Evolutionary conservation across 2,888 invertebrate species (phyloP).

Genomic region (Fragum whitleyi): DNA sequence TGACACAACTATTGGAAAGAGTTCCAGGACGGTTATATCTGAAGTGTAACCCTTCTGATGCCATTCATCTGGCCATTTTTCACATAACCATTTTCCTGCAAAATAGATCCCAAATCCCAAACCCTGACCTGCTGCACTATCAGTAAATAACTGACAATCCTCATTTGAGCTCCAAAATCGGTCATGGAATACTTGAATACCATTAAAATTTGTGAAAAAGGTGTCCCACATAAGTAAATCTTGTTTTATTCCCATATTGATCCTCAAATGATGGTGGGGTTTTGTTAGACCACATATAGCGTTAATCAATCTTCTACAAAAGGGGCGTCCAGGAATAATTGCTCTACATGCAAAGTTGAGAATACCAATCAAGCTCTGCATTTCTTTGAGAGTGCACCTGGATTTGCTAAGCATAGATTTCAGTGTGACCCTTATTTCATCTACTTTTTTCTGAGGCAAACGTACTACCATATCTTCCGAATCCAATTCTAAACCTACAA

Average conservation of each 20-base stretch:
- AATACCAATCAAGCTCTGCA: constrained; percentile 41
- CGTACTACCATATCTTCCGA: constrained; percentile 30
- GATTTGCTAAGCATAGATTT: constrained; percentile 13
- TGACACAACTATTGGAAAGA: constrained; percentile 35
- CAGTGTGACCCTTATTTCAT: constrained; percentile 8
- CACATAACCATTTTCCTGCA: constrained; percentile 31
- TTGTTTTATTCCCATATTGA: constrained; percentile 25
- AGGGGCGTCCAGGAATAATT: constrained; percentile 43
- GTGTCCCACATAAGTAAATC: constrained; percentile 35
- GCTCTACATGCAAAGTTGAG: constrained; percentile 47
- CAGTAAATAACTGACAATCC: constrained; percentile 46
- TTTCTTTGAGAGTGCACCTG: constrained; percentile 28
- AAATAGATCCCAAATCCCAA: constrained; percentile 48
- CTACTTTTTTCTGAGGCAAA: constrained; percentile 33
- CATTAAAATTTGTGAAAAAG: constrained; percentile 43
- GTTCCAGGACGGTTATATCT: constrained; percentile 44
- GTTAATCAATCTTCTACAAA: constrained; percentile 43
- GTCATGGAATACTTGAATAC: constrained; percentile 43
- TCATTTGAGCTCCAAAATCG: constrained; percentile 40
- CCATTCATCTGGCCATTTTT: constrained; percentile 43
- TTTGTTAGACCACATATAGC: constrained; percentile 46
- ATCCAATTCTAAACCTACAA: constrained; percentile 47
- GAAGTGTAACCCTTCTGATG: constrained; percentile 6
- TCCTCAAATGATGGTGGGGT: constrained; percentile 41
- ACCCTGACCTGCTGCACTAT: constrained; percentile 39